A percentile compares a stretch with the other conserved stretches of the same genome.
Conservation (phyloP, 2,113 vertebrate species). For the Regulus satrapa region DNA sequence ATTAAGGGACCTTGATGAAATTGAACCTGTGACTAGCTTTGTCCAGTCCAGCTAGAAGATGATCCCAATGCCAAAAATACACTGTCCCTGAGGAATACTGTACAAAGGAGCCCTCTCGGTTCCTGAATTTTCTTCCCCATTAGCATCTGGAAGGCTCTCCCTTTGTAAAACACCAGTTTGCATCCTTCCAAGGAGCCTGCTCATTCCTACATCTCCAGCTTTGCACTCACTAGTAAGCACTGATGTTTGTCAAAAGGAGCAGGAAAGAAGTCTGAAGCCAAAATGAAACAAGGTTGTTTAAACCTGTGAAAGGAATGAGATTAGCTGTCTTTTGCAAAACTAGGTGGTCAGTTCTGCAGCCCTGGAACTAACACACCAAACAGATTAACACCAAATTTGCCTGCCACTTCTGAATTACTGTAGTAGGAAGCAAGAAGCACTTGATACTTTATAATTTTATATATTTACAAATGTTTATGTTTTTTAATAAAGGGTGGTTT, state of each 20-base stretch:
- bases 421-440: background rate
- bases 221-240: background rate
- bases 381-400: background rate
- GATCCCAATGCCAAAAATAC: background rate
- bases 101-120: background rate
- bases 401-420: background rate
- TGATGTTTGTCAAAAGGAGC: background rate
- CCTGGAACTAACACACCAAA: background rate
- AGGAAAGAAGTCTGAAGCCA: background rate
- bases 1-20: background rate
- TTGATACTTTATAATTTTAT: slow-evolving; percentile 27
- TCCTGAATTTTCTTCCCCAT: background rate
- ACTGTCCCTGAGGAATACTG: background rate
- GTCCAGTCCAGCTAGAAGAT: background rate
- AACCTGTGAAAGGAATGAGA: background rate
- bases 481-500: slow-evolving; percentile 33
- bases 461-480: background rate
- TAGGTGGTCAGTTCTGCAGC: background rate
- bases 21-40: background rate
- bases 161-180: background rate
- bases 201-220: background rate
- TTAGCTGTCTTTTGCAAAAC: background rate
- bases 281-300: background rate
- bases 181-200: background rate
- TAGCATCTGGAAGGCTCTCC: background rate